Evolutionary conservation across 30 jellyfish, hydroid and myxozoan genomes (phyloP).

Genomic region (Pelagia noctiluca): DNA sequence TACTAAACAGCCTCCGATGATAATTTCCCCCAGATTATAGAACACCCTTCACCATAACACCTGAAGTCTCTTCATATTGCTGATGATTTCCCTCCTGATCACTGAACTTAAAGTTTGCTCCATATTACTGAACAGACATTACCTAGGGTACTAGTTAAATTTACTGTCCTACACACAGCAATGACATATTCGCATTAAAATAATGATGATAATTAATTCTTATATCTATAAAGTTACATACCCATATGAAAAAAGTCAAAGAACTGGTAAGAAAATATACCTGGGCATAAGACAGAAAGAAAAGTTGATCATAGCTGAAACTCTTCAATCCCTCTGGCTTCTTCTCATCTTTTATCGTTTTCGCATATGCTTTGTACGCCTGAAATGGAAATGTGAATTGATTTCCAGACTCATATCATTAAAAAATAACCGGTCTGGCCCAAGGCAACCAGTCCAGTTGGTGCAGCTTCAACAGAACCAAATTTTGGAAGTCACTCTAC

Average conservation of each 20-base stretch:
- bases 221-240: too few relatives aligned
- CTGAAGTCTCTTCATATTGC: too few relatives aligned
- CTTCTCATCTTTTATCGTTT: constrained; percentile 3
- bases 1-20: too few relatives aligned
- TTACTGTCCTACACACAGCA: not conserved
- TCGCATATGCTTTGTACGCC: constrained; percentile 56
- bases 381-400: too few relatives aligned
- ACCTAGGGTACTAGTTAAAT: not conserved
- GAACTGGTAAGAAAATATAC: not conserved
- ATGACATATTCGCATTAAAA: not conserved
- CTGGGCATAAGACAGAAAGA: constrained; percentile 65
- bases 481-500: not conserved
- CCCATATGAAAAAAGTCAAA: too few relatives aligned
- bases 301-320: constrained; percentile 61
- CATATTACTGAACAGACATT: too few relatives aligned
- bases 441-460: not conserved
- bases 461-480: not conserved
- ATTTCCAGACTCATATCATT: too few relatives aligned
- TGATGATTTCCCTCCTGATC: not conserved
- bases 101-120: not conserved
- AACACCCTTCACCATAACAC: too few relatives aligned
- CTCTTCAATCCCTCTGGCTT: constrained; percentile 35
- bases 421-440: not conserved
- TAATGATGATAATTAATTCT: too few relatives aligned
- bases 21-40: too few relatives aligned